Conservation (phyloP, 2,113 vertebrate genomes). For the Mastomys coucha region DNA sequence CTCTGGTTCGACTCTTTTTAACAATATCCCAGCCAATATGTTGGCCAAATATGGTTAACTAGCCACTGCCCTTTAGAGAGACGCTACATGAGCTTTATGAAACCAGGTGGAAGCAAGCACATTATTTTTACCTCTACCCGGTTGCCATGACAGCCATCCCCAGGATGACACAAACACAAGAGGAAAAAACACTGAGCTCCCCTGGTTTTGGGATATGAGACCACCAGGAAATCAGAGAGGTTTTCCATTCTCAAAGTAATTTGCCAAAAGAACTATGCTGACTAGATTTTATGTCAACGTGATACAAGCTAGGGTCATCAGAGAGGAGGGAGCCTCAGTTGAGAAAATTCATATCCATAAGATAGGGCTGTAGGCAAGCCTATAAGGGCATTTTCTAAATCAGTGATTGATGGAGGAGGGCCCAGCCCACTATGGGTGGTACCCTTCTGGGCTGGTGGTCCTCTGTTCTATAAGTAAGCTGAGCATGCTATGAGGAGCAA, state of each 20-base stretch:
- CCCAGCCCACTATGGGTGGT: background rate
- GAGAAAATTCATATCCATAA: background rate
- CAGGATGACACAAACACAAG: background rate
- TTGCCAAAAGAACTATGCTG: background rate
- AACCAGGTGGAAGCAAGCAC: accelerated
- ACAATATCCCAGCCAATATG: background rate
- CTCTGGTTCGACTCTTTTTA: background rate
- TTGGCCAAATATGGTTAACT: background rate
- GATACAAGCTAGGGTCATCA: background rate
- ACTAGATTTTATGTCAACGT: background rate
- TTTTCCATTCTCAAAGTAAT: conserved; percentile 20
- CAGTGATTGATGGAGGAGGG: background rate
- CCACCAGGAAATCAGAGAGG: background rate
- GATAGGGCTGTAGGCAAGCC: background rate
- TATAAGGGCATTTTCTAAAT: too few relatives aligned
- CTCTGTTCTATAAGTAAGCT: background rate
- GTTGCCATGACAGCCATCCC: background rate
- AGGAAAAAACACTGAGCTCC: background rate
- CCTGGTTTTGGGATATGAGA: background rate
- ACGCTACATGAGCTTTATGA: background rate
- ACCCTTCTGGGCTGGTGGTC: background rate
- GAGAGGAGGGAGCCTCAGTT: background rate
- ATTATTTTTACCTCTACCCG: background rate
- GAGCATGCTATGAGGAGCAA: background rate
- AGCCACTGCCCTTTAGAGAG: background rate